Evolutionary conservation across 2,888 invertebrate genomes (phyloP).

Genomic region (Xestia ashworthii): DNA sequence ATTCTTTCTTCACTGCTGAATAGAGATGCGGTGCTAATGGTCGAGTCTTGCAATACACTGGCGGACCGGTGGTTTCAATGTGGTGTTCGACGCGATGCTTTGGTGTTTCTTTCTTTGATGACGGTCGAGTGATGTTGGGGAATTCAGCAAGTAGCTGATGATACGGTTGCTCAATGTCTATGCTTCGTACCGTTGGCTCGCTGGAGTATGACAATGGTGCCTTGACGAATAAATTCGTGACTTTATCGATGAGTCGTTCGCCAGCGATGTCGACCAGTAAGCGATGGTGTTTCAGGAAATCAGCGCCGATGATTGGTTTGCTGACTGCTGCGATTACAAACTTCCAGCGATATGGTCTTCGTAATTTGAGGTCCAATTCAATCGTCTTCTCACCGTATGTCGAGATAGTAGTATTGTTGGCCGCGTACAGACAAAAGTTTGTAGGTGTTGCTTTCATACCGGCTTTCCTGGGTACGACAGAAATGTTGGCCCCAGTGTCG

Average conservation of each 20-base stretch:
- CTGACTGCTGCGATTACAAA: slow-evolving; percentile 2
- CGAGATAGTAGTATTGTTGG: neutral
- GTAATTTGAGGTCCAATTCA: neutral
- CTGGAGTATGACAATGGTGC: neutral
- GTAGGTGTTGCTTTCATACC: no score
- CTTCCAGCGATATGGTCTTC: slow-evolving; percentile 1
- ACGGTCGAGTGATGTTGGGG: neutral
- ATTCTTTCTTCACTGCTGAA: neutral
- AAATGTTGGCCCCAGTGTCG: no score
- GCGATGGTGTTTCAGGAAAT: neutral
- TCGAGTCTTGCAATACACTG: neutral
- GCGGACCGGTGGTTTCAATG: neutral
- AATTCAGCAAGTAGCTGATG: neutral
- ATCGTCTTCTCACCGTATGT: slow-evolving; percentile 1
- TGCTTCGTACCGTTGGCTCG: neutral
- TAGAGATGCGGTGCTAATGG: neutral
- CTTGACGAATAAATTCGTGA: neutral
- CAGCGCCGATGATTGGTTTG: slow-evolving; percentile 1
- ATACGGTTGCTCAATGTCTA: neutral
- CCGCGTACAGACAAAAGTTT: no score
- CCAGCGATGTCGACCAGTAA: neutral
- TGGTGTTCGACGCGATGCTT: neutral
- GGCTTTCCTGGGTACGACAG: no score
- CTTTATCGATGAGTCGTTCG: neutral
- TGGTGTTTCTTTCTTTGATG: neutral